Evolutionary conservation across 2,888 invertebrate genomes (phyloP), one percentile per base, ranked within the genome.

Genomic region (Camponotus fellah): DNA sequence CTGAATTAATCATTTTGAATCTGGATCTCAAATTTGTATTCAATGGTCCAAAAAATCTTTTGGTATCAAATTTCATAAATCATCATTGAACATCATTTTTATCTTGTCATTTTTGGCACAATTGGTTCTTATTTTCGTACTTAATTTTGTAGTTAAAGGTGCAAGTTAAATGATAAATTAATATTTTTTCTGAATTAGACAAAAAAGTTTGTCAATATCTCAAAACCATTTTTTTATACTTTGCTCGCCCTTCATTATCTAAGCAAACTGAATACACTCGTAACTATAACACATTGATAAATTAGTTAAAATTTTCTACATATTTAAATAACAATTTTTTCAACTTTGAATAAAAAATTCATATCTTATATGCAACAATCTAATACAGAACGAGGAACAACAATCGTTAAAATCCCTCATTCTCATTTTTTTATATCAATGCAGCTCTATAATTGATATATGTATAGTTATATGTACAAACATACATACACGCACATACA

Each of bases 361-460:
- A 32, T 58, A 49, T 32, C 10, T 76, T 56, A n/a, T 82, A 76
- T 82, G 64, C 79, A 77, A 82, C 81, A 76, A 75, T 37, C 37
- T 66, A 58, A 81, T 65, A 82, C 8, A 53, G 53, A 53, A 53
- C 17, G 8, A 53, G 64, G 64, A 64, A 82, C 80, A 82, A 76
- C 72, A 82, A 21, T 84, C 53, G 60, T 76, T 66, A 53, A 65
- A 65, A 77, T 81, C 17, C 17, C 32, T 58, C 58, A 8, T 81
- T 53, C 64, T n/a, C 43, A 77, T 49, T 60, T 49, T 58, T 62
- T 6, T 83, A 40, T 37, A 37, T 46, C 6, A 21, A 43, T 69
- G 32, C 32, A 74, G 43, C 14, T 72, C 58, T 79, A 79, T 34
- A 79, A 8, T 10, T 46, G 40, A 66, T 40, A 60, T 71, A 60